Percentiles rank a stretch among this genome's conserved stretches.
Evolutionary conservation across 2,888 invertebrate species (phyloP).

Genomic region (Chorisops tibialis): DNA sequence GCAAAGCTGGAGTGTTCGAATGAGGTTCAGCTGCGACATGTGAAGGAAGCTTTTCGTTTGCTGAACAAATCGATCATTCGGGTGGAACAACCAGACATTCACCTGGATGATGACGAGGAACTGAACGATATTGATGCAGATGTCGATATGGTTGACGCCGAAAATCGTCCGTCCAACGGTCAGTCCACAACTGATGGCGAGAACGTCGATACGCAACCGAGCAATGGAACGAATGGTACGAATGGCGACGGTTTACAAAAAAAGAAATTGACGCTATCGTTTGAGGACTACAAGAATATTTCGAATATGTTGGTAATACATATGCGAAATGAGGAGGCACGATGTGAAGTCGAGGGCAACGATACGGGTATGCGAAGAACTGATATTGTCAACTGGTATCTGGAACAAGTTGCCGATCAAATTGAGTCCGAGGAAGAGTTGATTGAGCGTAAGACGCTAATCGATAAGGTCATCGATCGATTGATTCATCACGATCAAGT

Average conservation of each 20-base stretch:
- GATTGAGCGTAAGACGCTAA: conserved; percentile 78
- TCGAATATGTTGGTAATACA: conserved; percentile 88
- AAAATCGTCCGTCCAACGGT: conserved; percentile 20
- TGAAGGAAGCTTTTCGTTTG: conserved; percentile 84
- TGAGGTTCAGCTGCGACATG: conserved; percentile 81
- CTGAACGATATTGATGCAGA: conserved; percentile 50
- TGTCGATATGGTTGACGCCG: conserved; percentile 53
- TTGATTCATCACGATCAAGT: conserved; percentile 68
- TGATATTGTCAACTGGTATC: conserved; percentile 89
- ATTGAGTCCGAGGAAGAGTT: conserved; percentile 91
- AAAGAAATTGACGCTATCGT: conserved; percentile 78
- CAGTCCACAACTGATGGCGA: conserved; percentile 26
- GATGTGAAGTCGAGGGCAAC: conserved; percentile 61
- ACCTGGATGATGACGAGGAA: conserved; percentile 76
- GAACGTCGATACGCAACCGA: conserved; percentile 39
- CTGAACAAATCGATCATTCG: conserved; percentile 95
- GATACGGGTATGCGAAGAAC: conserved; percentile 69
- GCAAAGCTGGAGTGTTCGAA: conserved; percentile 94
- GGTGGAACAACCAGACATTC: conserved; percentile 96
- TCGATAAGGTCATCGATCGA: conserved; percentile 92
- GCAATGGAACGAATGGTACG: conserved; percentile 37
- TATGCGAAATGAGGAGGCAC: conserved; percentile 80
- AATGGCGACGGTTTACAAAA: conserved; percentile 52
- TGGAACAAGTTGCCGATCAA: conserved; percentile 79
- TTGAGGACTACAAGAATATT: conserved; percentile 89